Evolutionary conservation across 2,113 vertebrate genomes (phyloP).

Genomic region (Neogobius melanostomus): DNA sequence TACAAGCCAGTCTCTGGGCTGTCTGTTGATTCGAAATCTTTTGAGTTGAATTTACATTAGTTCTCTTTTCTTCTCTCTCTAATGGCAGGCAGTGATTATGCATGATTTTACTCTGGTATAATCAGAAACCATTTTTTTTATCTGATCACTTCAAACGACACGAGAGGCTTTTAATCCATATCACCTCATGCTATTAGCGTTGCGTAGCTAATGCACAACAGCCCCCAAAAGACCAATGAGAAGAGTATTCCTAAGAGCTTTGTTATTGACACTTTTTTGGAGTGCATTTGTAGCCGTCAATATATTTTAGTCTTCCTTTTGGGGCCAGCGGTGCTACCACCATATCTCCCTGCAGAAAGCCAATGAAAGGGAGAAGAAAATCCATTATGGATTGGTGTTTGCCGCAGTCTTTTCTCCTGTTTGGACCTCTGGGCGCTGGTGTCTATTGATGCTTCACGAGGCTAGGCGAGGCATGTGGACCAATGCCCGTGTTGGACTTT

Average conservation of each 20-base stretch:
- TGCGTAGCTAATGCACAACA: slow-evolving; percentile 18
- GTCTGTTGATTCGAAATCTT: no score
- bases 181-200: slow-evolving; percentile 16
- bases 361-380: slow-evolving; percentile 61
- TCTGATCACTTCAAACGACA: slow-evolving; percentile 27
- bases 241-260: slow-evolving; percentile 27
- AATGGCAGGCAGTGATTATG: neutral
- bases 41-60: no score
- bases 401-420: slow-evolving; percentile 59
- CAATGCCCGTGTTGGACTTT: slow-evolving; percentile 25
- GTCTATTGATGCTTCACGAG: slow-evolving; percentile 55
- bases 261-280: slow-evolving; percentile 29
- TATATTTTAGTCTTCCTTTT: slow-evolving; percentile 8
- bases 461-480: slow-evolving; percentile 7
- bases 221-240: slow-evolving; percentile 21
- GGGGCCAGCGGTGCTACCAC: slow-evolving; percentile 39
- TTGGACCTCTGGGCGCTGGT: slow-evolving; percentile 59
- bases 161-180: slow-evolving; percentile 21
- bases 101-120: slow-evolving; percentile 9
- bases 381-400: slow-evolving; percentile 65
- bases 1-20: no score
- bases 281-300: slow-evolving; percentile 21
- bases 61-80: no score
- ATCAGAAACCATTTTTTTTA: slow-evolving; percentile 21
- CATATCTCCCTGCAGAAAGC: slow-evolving; percentile 44